phyloP scores from a whole-genome alignment of 2,888 invertebrate species.

The Bugulina stolonifera region DNA sequence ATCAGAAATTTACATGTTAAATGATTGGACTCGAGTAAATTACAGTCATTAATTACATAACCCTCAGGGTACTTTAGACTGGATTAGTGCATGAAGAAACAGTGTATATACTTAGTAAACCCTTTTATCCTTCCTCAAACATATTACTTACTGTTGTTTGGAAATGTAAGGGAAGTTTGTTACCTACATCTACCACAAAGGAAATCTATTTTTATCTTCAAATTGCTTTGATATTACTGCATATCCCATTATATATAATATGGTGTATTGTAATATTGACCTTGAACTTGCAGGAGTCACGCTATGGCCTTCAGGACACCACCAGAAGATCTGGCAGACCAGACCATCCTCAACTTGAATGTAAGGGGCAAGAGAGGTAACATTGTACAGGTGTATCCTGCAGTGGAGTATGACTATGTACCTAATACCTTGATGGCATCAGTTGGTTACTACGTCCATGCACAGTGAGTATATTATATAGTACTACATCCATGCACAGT shows the following conservation, averaged over 20 bases:
- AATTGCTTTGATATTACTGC: too few relatives aligned
- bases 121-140: not conserved
- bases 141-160: not conserved
- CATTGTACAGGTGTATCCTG: conserved; percentile 53
- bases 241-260: too few relatives aligned
- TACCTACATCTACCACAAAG: not conserved
- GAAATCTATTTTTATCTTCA: not conserved
- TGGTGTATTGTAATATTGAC: not conserved
- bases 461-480: conserved; percentile 48
- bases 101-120: not conserved
- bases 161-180: not conserved
- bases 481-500: not conserved
- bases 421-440: conserved; percentile 44
- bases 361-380: conserved; percentile 53
- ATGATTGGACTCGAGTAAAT: too few relatives aligned
- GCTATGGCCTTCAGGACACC: conserved; percentile 42
- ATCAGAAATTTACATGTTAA: too few relatives aligned
- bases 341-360: conserved; percentile 48
- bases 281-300: conserved; percentile 38
- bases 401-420: conserved; percentile 52
- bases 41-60: too few relatives aligned
- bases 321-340: conserved; percentile 33
- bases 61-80: too few relatives aligned
- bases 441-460: conserved; percentile 43
- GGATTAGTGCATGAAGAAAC: too few relatives aligned